Conservation (phyloP, 92 coral and sea anemone genomes). For the Epizoanthus fatuus region DNA sequence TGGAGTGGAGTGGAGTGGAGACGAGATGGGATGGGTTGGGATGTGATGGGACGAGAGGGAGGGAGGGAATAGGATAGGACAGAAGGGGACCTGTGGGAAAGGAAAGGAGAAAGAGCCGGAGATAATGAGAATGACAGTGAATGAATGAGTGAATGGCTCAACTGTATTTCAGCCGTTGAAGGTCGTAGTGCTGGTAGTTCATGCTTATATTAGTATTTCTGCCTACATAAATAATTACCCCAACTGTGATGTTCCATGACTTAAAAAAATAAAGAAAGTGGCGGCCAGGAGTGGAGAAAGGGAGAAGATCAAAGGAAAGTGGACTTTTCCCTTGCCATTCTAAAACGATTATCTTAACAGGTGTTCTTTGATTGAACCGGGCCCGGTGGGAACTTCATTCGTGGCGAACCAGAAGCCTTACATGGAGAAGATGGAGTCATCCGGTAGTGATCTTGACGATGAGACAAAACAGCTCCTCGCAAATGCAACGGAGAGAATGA, state of each 20-base stretch:
- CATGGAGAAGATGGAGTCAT: constrained; percentile 5
- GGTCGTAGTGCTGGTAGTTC: too few species aligned
- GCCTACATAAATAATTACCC: too few species aligned
- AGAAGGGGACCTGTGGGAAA: too few species aligned
- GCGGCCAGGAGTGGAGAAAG: not conserved
- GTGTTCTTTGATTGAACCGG: constrained; percentile 93
- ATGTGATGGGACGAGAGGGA: not conserved
- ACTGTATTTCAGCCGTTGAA: too few species aligned
- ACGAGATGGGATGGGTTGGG: not conserved
- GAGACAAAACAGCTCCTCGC: constrained; percentile 84
- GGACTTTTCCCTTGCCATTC: not conserved
- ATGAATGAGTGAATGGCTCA: not conserved
- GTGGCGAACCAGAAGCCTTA: constrained; percentile 44
- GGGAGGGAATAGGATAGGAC: too few species aligned
- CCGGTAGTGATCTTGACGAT: constrained; percentile 74
- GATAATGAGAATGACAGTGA: not conserved
- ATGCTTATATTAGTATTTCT: too few species aligned
- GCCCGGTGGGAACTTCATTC: constrained; percentile 86
- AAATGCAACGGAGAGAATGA: constrained; percentile 68
- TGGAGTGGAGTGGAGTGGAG: not conserved
- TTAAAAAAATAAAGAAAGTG: too few species aligned
- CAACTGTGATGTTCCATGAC: too few species aligned
- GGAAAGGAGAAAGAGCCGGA: too few species aligned
- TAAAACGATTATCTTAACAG: constrained; percentile 37
- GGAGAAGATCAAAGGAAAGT: not conserved